Evolutionary conservation across 1,140 invertebrate species (phyloP), one percentile per base, ranked within the genome.

Genomic region (Eulimnadia texana): DNA sequence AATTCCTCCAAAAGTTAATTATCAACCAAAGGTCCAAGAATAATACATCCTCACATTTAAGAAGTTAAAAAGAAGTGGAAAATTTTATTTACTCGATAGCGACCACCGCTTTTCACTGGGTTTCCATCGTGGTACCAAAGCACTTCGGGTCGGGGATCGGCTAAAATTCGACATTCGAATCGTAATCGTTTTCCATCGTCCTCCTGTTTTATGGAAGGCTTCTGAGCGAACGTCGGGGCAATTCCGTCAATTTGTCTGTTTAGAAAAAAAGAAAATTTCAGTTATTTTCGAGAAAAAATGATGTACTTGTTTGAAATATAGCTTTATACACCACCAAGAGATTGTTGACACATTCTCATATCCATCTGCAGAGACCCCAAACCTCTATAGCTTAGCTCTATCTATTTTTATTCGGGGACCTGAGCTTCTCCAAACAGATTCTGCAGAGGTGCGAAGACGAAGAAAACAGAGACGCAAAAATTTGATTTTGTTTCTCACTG

Each of bases 201-300:
- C 75, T 95, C 93, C 75, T 98, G 93, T 73, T 90, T 82, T 72
- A 97, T 98, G 27, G 90, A 82, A 51, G 94, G 94, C 76, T 98
- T 98, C 79, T 94, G 92, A 71, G 88, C 84, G 79, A 98, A 98
- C 71, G 92, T 96, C 70, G 94, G 94, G 72, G 93, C 92, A 73
- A 92, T 85, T 69, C 93, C 93, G 79, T 96, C 93, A 77, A 92
- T 89, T 91, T 92, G 89, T 82, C 89, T 93, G 77, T 6, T 78
- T 73, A 69, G 61, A 25, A 59, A 61, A 65, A 53, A 63, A 16
- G 50, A 24, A 27, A 54, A 58, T 25, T 47, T 0, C 11, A 13
- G 28, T 63, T 24, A 53, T 57, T 54, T 52, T 19, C 19, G 20
- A n/a, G 11, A 11, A 52, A 3, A 19, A 52, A n/a, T n/a, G n/a